Evolutionary conservation across 1,140 invertebrate species (phyloP).

Genomic region (Drosophila sturtevanti): DNA sequence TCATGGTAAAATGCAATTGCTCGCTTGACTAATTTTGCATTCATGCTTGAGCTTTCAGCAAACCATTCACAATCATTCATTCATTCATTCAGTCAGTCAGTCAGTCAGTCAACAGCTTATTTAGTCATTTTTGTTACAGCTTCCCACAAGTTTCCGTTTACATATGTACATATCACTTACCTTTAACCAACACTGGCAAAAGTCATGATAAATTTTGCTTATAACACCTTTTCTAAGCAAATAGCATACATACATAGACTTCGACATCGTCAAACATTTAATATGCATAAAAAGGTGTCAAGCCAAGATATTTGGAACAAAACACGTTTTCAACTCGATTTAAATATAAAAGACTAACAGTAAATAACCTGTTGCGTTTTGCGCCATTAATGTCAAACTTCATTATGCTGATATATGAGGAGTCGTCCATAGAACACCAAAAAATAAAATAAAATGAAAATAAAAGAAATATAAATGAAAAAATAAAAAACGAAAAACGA

Average conservation of each 20-base stretch:
- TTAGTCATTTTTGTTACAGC: slow-evolving; percentile 33
- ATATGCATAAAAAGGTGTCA: slow-evolving; percentile 61
- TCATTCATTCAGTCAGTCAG: slow-evolving; percentile 3
- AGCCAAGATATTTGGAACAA: slow-evolving; percentile 22
- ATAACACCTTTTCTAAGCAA: slow-evolving; percentile 46
- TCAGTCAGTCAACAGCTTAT: slow-evolving; percentile 35
- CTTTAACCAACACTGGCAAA: slow-evolving; percentile 10
- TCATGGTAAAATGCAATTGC: slow-evolving; percentile 60
- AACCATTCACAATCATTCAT: slow-evolving; percentile 17
- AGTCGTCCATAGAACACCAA: slow-evolving; percentile 12
- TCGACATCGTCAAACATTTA: slow-evolving; percentile 23
- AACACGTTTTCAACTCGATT: slow-evolving; percentile 46
- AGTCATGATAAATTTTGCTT: slow-evolving; percentile 48
- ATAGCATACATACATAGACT: not conserved
- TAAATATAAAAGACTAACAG: slow-evolving; percentile 56
- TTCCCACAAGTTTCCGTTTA: slow-evolving; percentile 57
- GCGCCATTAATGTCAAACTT: slow-evolving; percentile 64
- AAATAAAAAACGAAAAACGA: slow-evolving; percentile 43
- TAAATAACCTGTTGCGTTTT: slow-evolving; percentile 63
- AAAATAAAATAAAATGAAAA: slow-evolving; percentile 13
- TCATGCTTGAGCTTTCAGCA: slow-evolving; percentile 42
- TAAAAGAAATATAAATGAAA: too few species aligned
- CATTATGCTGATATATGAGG: slow-evolving; percentile 53
- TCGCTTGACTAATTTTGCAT: slow-evolving; percentile 61
- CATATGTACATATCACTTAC: slow-evolving; percentile 24